Evolutionary conservation across 2,113 vertebrate genomes (phyloP).

Genomic region (Lycaon pictus): DNA sequence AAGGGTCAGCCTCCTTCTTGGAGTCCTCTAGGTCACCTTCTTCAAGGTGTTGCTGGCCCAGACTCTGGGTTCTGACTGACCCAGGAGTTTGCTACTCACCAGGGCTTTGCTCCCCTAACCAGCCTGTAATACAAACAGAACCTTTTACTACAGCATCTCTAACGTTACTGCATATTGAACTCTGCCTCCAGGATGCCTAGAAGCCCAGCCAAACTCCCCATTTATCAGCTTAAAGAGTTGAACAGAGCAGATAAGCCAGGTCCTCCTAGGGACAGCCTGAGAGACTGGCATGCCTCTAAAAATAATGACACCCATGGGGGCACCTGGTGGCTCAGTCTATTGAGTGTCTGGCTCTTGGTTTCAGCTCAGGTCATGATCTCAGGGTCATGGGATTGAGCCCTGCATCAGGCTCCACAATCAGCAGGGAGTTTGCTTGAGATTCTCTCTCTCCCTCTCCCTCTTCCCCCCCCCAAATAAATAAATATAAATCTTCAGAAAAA

Average conservation of each 20-base stretch:
- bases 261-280: not conserved
- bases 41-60: slow-evolving; percentile 93
- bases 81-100: not conserved
- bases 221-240: not conserved
- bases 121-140: not conserved
- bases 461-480: not conserved
- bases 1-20: slow-evolving; percentile 88
- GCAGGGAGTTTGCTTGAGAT: not conserved
- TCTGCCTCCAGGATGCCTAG: too few relatives aligned
- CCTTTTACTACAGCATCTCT: too few relatives aligned
- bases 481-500: not conserved
- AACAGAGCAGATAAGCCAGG: too few relatives aligned
- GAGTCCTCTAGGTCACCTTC: slow-evolving; percentile 94
- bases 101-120: not conserved
- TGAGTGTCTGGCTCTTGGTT: not conserved
- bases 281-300: not conserved
- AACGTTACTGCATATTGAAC: too few relatives aligned
- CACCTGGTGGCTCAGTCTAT: not conserved
- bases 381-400: not conserved
- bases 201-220: not conserved
- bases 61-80: slow-evolving; percentile 72
- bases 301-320: not conserved
- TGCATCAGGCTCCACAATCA: not conserved
- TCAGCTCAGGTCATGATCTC: not conserved
- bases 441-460: not conserved